Evolutionary conservation across 2,113 vertebrate species (phyloP).

Genomic region (Onychostruthus taczanowskii): DNA sequence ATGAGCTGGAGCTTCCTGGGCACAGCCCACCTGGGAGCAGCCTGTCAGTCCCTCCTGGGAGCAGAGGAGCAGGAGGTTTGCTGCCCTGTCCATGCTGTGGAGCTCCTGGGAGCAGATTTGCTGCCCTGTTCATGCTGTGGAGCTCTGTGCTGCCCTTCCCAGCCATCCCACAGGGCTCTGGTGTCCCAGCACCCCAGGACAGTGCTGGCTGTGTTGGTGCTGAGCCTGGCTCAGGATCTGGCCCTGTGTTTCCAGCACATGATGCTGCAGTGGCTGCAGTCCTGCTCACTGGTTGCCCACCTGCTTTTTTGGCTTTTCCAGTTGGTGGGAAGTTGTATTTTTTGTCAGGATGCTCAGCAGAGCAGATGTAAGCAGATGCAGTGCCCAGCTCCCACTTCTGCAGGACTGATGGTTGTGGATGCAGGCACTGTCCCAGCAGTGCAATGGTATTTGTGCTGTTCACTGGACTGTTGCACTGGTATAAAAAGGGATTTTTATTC

Average conservation of each 20-base stretch:
- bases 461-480: background rate
- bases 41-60: fast-evolving
- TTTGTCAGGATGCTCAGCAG: fast-evolving
- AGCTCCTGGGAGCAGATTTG: background rate
- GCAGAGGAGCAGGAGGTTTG: background rate
- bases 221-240: background rate
- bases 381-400: background rate
- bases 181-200: fast-evolving
- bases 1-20: background rate
- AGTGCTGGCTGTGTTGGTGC: background rate
- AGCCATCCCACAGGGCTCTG: fast-evolving
- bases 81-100: background rate
- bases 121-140: background rate
- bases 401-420: background rate
- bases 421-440: background rate
- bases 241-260: fast-evolving
- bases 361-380: background rate
- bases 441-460: background rate
- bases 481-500: background rate
- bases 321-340: fast-evolving
- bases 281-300: background rate
- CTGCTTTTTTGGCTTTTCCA: background rate
- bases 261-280: fast-evolving
- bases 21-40: background rate
- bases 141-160: background rate